These are phyloP conservation scores for Paramormyrops hopkinsi DNA, from an alignment of 2,797 vertebrate genomes.

Conservation along the genomic window DNA sequence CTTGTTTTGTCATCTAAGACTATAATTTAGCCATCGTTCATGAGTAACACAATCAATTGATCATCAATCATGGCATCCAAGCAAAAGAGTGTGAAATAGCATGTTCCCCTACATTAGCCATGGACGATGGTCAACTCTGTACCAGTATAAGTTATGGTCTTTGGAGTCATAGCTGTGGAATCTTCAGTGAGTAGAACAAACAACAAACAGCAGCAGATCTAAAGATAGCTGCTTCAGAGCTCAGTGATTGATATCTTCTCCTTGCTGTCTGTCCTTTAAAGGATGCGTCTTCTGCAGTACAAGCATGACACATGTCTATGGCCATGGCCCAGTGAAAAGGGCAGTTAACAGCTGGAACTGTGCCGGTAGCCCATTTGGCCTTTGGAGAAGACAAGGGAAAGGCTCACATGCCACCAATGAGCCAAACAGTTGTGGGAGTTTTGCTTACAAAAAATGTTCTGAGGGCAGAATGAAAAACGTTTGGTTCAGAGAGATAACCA, in stretches of 20 bases:
- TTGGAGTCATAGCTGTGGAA: not conserved
- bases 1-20: not conserved
- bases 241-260: not conserved
- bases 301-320: not conserved
- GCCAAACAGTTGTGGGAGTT: not conserved
- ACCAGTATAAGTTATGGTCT: not conserved
- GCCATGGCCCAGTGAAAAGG: not conserved
- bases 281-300: not conserved
- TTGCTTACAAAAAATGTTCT: not conserved
- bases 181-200: not conserved
- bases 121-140: not conserved
- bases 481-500: not conserved
- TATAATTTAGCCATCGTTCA: not conserved
- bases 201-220: not conserved
- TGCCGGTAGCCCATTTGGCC: not conserved
- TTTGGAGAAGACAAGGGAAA: not conserved
- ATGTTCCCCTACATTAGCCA: not conserved
- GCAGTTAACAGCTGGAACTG: not conserved
- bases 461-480: not conserved
- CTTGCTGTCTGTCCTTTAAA: not conserved
- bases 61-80: not conserved
- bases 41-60: not conserved
- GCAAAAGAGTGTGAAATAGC: not conserved
- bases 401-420: not conserved
- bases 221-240: not conserved